Evolutionary conservation across 2,888 invertebrate species (phyloP), one percentile per base, ranked within the genome.

Genomic region (Hermaeophaga mercurialis): DNA sequence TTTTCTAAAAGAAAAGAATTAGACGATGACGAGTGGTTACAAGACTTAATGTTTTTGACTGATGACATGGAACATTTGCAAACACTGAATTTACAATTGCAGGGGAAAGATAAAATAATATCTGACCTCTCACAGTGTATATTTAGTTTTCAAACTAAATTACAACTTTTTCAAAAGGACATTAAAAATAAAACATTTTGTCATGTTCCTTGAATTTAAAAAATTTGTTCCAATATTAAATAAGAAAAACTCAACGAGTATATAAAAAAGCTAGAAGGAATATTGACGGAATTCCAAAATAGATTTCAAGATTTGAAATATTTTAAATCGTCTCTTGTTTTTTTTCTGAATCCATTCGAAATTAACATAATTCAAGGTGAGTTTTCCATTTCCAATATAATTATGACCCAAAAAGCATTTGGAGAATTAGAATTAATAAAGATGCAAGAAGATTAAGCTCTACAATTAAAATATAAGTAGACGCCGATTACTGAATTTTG

Each of bases 101-200:
- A n/a, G n/a, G n/a, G n/a, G n/a, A n/a, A n/a, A n/a, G n/a, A n/a
- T n/a, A n/a, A n/a, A n/a, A n/a, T n/a, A n/a, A n/a, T n/a, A n/a
- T n/a, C n/a, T n/a, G n/a, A 50, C 50, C 28, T n/a, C 31, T 31
- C 31, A 31, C 31, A 31, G 31, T 31, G 9, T 31, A 31, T 7
- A 31, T 31, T 31, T 41, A 50, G 26, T 52, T 43, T 43, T 31
- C n/a, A n/a, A n/a, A n/a, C n/a, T n/a, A n/a, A n/a, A n/a, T n/a
- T n/a, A n/a, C n/a, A n/a, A n/a, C n/a, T 45, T 53, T 45, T 53
- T 53, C 44, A 33, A 53, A 53, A 34, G 39, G 33, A 53, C 24
- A 53, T 53, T 45, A 36, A 53, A 45, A 49, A 36, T 38, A 44
- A 31, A 53, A 24, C 53, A 53, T 24, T 24, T 26, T 26, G 24